phyloP scores from a whole-genome alignment of 2,797 vertebrate genomes.

The Danio aesculapii region DNA sequence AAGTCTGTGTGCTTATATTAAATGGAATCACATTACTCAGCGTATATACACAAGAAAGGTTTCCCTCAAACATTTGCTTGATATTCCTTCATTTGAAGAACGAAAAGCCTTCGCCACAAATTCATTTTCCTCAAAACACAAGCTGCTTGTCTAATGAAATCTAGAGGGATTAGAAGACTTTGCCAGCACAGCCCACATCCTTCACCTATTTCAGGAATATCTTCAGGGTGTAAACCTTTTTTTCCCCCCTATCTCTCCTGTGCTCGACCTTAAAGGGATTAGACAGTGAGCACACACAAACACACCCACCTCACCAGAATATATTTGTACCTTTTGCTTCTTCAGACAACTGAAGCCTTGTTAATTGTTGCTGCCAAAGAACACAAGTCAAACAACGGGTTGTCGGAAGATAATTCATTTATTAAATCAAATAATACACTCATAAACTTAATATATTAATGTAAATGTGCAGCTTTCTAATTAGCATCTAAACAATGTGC shows the following conservation, averaged over 20 bases:
- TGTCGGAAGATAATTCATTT: constrained; percentile 19
- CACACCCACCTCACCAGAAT: constrained; percentile 11
- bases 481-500: constrained; percentile 32
- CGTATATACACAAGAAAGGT: constrained; percentile 44
- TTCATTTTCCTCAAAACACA: constrained; percentile 64
- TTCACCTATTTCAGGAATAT: constrained; percentile 64
- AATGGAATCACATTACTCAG: constrained; percentile 41
- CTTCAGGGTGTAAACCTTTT: constrained; percentile 55
- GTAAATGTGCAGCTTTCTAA: constrained; percentile 4
- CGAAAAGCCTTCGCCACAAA: constrained; percentile 52
- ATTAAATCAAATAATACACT: constrained; percentile 21
- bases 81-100: constrained; percentile 52
- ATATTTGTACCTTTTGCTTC: constrained; percentile 18
- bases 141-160: constrained; percentile 67
- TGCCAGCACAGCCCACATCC: constrained; percentile 56
- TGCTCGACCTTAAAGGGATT: constrained; percentile 56
- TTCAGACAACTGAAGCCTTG: constrained; percentile 43
- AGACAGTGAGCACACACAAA: constrained; percentile 21
- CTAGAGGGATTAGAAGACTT: constrained; percentile 64
- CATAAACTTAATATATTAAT: neutral
- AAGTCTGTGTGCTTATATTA: constrained; percentile 45
- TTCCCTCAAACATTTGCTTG: constrained; percentile 58
- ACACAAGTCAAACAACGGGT: constrained; percentile 14
- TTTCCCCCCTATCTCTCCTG: constrained; percentile 49
- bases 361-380: constrained; percentile 30